phyloP scores from a whole-genome alignment of 2,113 vertebrate species.

The Larimichthys polyactis region DNA sequence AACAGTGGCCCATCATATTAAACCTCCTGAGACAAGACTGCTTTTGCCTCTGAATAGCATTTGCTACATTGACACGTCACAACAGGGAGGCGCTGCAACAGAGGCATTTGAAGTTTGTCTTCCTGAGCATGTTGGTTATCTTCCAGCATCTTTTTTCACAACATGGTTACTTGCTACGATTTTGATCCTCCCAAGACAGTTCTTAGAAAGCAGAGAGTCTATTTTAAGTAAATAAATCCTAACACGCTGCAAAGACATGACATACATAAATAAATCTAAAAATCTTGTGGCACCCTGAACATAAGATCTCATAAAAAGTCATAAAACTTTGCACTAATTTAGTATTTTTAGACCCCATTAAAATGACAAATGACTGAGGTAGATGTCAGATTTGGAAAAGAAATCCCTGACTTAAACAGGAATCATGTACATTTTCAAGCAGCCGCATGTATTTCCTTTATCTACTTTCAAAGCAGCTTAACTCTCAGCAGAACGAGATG shows the following conservation, averaged over 20 bases:
- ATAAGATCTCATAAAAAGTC: not conserved
- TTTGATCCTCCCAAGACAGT: not conserved
- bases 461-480: constrained; percentile 58
- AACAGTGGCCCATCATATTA: constrained; percentile 55
- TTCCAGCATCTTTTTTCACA: not conserved
- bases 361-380: not conserved
- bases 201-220: not conserved
- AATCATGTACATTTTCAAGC: constrained; percentile 31
- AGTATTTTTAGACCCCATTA: not conserved
- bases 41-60: constrained; percentile 33
- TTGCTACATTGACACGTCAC: constrained; percentile 7
- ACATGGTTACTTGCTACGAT: not conserved
- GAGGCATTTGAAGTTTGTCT: constrained; percentile 12
- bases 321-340: not conserved
- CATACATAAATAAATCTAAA: not conserved
- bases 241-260: not conserved
- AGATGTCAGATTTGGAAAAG: not conserved
- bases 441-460: constrained; percentile 44
- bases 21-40: constrained; percentile 33
- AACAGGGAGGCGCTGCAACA: not conserved
- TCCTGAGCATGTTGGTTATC: not conserved
- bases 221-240: not conserved
- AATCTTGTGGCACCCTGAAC: not conserved
- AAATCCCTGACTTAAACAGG: constrained; percentile 15
- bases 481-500: constrained; percentile 27